Evolutionary conservation across 2,113 vertebrate species (phyloP), one percentile per base, ranked within the genome.

Genomic region (Phalacrocorax aristotelis): DNA sequence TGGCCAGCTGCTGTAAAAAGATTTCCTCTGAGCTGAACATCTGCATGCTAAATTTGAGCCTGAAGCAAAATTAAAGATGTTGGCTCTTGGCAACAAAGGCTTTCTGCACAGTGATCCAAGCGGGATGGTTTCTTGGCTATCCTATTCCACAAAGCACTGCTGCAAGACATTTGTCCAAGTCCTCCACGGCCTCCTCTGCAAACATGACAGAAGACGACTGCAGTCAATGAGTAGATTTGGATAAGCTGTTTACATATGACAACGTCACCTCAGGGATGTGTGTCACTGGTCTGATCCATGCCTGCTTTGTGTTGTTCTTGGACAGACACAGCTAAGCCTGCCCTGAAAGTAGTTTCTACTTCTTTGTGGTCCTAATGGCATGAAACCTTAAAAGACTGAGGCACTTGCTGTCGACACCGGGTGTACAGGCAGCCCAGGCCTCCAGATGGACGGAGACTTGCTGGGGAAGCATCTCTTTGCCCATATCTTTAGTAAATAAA

Each of bases 1-100:
- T 71, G 80, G 38, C 76, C 83, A 95, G 70, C 69, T 93, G 96
- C 69, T 81, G 70, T 93, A 93, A 94, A 96, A 97, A 93, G 27
- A 27, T 48, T 95, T 96, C 79, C 74, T 92, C 83, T 84, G 88
- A 95, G 82, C 54, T 77, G 89, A 74, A 87, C 1, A 40, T 79
- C 87, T 91, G 49, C 49, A 60, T 58, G 42, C 52, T 95, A 84
- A 83, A 79, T 90, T 84, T 91, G 72, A 95, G 46, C 32, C 38
- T 95, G 62, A 80, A 94, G 42, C 55, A 94, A 93, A 97, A 95
- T 90, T 79, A 79, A 90, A 87, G 55, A 71, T 69, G 34, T 83
- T 92, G 62, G 69, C 55, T 78, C 80, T 81, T 91, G 80, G 72
- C 61, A 91, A 52, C 68, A 84, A 84, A 87, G 22, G 11, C 7